These are phyloP conservation scores for Eudemis profundana DNA, from an alignment of 2,888 invertebrate species.

Conservation along the genomic window DNA sequence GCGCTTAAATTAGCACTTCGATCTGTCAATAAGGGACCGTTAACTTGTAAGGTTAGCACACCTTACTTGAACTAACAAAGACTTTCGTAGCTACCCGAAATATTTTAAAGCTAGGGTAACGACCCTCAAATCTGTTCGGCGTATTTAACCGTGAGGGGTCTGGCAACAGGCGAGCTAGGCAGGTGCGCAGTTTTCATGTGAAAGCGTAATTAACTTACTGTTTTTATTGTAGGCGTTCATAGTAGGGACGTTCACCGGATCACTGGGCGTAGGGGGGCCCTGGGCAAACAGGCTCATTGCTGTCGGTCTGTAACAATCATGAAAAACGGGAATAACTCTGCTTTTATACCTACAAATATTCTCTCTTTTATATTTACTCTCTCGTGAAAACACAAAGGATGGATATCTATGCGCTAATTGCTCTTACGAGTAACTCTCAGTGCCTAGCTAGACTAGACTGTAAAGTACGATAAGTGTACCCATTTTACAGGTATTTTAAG, in stretches of 20 bases:
- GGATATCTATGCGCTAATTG: too few relatives aligned
- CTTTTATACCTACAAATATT: background rate
- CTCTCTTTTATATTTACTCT: too few relatives aligned
- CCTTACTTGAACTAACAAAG: background rate
- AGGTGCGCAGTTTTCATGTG: slow-evolving; percentile 9
- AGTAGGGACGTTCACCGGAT: slow-evolving; percentile 87
- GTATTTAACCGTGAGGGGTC: background rate
- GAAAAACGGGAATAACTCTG: background rate
- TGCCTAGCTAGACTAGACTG: too few relatives aligned
- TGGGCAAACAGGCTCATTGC: slow-evolving; percentile 87
- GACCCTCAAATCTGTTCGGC: slow-evolving; percentile 1
- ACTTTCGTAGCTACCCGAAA: background rate
- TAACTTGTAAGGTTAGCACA: slow-evolving; percentile 14
- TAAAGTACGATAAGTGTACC: too few relatives aligned
- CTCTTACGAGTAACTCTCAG: too few relatives aligned
- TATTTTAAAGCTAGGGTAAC: background rate
- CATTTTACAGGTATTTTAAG: too few relatives aligned
- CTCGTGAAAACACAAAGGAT: too few relatives aligned
- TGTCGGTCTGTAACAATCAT: slow-evolving; percentile 80
- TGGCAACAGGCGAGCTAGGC: background rate
- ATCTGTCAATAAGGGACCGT: slow-evolving; percentile 16
- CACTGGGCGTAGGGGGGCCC: slow-evolving; percentile 85
- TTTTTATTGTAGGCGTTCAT: slow-evolving; percentile 62
- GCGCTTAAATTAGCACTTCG: slow-evolving; percentile 30
- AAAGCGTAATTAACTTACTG: slow-evolving; percentile 58